Percentiles rank a stretch among this genome's conserved stretches.
Evolutionary conservation across 2,113 vertebrate genomes (phyloP).

Genomic region (Mobula hypostoma): DNA sequence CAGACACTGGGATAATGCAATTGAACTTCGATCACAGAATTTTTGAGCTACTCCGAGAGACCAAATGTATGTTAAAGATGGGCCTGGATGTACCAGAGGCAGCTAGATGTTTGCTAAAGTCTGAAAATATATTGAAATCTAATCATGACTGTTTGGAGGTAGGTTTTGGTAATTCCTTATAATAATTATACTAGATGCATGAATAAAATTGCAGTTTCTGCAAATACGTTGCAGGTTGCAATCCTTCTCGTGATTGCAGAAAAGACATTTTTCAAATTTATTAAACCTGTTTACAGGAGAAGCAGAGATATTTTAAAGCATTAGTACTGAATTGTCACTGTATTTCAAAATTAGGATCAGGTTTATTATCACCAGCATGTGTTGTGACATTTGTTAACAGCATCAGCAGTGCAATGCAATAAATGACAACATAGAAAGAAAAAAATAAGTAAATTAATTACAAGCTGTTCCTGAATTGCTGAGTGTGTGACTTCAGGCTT

Average conservation of each 20-base stretch:
- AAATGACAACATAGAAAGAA: no score
- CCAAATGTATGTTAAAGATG: slow-evolving; percentile 70
- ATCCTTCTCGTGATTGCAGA: background rate
- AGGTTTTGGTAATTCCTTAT: slow-evolving; percentile 37
- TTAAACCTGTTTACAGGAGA: background rate
- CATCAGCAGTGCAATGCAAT: no score
- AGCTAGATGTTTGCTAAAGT: slow-evolving; percentile 57
- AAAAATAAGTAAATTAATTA: no score
- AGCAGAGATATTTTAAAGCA: background rate
- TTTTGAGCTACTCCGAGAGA: slow-evolving; percentile 61
- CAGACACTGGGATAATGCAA: slow-evolving; percentile 58
- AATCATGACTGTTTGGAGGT: slow-evolving; percentile 63
- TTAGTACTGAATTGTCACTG: background rate
- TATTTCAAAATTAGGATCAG: background rate
- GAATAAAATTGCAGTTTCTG: background rate
- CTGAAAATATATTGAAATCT: slow-evolving; percentile 56
- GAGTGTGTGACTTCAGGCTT: no score
- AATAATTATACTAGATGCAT: background rate
- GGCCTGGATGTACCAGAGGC: slow-evolving; percentile 66
- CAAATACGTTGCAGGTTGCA: background rate
- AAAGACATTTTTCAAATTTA: background rate
- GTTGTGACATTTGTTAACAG: no score
- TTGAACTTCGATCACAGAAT: slow-evolving; percentile 73
- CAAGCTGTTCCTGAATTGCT: no score
- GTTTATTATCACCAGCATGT: no score